These are phyloP conservation scores for Phycodurus eques DNA, from an alignment of 2,113 vertebrate genomes.

Conservation along the genomic window DNA sequence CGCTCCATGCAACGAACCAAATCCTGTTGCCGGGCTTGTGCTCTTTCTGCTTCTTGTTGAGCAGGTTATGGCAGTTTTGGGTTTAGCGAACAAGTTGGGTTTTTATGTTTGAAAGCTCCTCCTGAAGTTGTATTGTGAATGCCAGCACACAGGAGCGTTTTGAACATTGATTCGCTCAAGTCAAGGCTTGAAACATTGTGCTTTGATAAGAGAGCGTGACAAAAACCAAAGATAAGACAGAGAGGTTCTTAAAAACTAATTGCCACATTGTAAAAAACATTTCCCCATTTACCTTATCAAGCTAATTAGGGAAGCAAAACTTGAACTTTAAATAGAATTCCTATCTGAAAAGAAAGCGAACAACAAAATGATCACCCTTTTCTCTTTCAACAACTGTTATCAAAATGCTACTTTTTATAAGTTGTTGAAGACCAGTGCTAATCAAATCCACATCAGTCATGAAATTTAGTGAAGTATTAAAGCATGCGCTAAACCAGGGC, in stretches of 20 bases:
- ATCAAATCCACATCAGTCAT: constrained; percentile 52
- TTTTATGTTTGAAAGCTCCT: constrained; percentile 32
- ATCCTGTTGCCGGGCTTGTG: constrained; percentile 32
- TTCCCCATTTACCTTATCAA: constrained; percentile 20
- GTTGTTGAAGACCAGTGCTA: constrained; percentile 1
- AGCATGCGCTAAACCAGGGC: constrained; percentile 37
- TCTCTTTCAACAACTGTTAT: not conserved
- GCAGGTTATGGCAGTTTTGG: constrained; percentile 60
- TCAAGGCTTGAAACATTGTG: constrained; percentile 20
- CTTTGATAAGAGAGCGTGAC: constrained; percentile 26
- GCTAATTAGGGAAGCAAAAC: constrained; percentile 29
- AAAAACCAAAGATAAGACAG: constrained; percentile 30
- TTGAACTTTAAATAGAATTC: constrained; percentile 23
- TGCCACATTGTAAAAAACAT: constrained; percentile 15
- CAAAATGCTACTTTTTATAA: not conserved
- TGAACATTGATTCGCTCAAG: constrained; percentile 4
- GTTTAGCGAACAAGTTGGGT: constrained; percentile 8
- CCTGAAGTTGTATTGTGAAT: constrained; percentile 32
- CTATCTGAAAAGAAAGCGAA: not conserved
- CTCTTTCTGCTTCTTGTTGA: constrained; percentile 40
- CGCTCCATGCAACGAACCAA: constrained; percentile 4
- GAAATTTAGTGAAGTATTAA: constrained; percentile 34
- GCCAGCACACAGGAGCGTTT: constrained; percentile 7
- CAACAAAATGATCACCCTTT: not conserved
- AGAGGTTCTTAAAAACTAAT: constrained; percentile 16